Evolutionary conservation across 2,113 vertebrate species (phyloP), one percentile per base, ranked within the genome.

Genomic region (Dasypus novemcinctus): DNA sequence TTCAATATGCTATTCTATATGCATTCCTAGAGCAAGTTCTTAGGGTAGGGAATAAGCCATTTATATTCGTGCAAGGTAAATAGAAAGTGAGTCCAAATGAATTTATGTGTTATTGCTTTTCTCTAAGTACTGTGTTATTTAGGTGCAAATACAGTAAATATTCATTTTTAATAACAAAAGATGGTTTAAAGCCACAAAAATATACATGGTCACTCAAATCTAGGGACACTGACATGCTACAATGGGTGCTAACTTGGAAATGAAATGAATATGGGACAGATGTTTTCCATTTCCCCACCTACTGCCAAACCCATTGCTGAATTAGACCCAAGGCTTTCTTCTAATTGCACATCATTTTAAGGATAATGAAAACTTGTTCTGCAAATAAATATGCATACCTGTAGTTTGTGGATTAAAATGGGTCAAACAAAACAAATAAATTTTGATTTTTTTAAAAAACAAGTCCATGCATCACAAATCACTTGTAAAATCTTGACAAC

Each of bases 101-200:
- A 89, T 2, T 80, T 92, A 85, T 96, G 59, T 76, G 71, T 68
- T 92, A 75, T 36, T 15, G 7, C 1, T 96, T 98, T 97, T 93
- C 95, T 90, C 72, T 23, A 95, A 95, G 95, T 93, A 82, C 21
- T 61, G 71, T 54, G 89, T 69, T 59, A 85, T 61, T 92, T 96
- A 95, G 94, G 43, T 63, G 94, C 2, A 81, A 87, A 91, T 61
- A 2, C 66, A 95, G 81, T 36, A 93, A 94, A 94, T 69, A 49
- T 95, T 97, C 96, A 86, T 96, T 98, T 98, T 97, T 94, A 97
- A 90, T 87, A 97, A 71, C 15, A 95, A 97, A 96, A 93, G 27
- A 93, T 81, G 96, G 87, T 74, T 93, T 94, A 78, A 95, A 68
- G 78, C 36, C 80, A 90, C 94, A 96, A 88, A 76, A 46, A 93